Evolutionary conservation across 2,888 invertebrate genomes (phyloP).

Genomic region (Epistrophe eligans): DNA sequence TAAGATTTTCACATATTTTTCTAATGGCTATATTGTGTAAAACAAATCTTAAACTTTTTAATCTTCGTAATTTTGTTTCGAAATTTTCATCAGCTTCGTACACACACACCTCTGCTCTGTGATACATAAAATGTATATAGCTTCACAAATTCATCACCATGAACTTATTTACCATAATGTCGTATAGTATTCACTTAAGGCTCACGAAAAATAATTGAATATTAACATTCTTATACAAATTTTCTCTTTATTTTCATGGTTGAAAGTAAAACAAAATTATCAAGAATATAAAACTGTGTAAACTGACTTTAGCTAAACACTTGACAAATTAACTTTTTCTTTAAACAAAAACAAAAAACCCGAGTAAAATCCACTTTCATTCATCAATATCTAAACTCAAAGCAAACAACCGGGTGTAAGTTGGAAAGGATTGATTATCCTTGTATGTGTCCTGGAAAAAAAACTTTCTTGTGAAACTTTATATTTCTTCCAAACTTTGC

Average conservation of each 20-base stretch:
- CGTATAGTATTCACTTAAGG: neutral
- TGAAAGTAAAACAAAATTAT: neutral
- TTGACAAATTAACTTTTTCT: neutral
- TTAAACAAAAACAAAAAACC: neutral
- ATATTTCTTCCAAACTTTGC: slow-evolving; percentile 7
- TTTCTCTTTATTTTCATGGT: neutral
- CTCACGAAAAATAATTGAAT: neutral
- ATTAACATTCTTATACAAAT: neutral
- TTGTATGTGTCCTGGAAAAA: neutral
- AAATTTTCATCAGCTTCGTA: neutral
- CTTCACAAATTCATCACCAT: neutral
- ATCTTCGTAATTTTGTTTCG: neutral
- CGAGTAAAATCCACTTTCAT: slow-evolving; percentile 17
- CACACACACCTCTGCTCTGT: neutral
- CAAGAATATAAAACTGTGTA: neutral
- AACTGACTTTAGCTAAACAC: neutral
- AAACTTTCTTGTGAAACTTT: slow-evolving; percentile 28
- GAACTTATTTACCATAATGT: neutral
- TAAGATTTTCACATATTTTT: neutral
- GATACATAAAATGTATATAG: neutral
- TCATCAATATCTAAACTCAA: slow-evolving; percentile 9
- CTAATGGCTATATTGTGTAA: no score
- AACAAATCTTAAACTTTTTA: neutral
- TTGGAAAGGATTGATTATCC: neutral
- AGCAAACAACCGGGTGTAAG: slow-evolving; percentile 6